A percentile compares a stretch with the other conserved stretches of the same genome.
Conservation (phyloP, 2,888 invertebrate genomes). For the Trachelus tabidus region DNA sequence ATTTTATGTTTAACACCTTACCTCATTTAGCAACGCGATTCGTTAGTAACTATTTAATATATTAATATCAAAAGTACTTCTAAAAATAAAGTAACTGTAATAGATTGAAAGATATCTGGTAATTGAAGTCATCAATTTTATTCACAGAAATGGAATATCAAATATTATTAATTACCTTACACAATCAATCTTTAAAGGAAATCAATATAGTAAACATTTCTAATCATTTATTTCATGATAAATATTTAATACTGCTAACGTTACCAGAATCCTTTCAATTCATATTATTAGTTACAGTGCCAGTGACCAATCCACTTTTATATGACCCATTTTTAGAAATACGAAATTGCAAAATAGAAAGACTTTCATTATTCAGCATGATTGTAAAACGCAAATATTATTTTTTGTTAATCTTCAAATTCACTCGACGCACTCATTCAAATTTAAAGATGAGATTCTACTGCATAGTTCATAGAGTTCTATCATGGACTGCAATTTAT, state of each 20-base stretch:
- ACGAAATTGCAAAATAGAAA: constrained; percentile 15
- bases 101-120: constrained; percentile 19
- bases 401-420: background rate
- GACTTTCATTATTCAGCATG: constrained; percentile 29
- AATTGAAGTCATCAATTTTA: constrained; percentile 1
- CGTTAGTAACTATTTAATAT: constrained; percentile 4
- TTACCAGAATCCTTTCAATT: constrained; percentile 17
- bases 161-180: background rate
- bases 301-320: constrained; percentile 10
- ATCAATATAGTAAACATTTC: background rate
- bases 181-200: background rate
- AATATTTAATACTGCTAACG: background rate
- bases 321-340: background rate
- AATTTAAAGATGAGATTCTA: background rate
- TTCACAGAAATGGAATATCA: background rate
- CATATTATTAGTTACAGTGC: constrained; percentile 6
- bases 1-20: constrained; percentile 19
- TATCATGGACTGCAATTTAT: background rate
- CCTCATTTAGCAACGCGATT: constrained; percentile 11
- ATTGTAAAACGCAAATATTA: background rate
- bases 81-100: constrained; percentile 1
- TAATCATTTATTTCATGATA: background rate
- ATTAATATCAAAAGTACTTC: constrained; percentile 7
- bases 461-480: background rate
- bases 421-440: background rate